Evolutionary conservation across 2,888 invertebrate genomes (phyloP), one percentile per base, ranked within the genome.

Genomic region (Ernsta delagoae): DNA sequence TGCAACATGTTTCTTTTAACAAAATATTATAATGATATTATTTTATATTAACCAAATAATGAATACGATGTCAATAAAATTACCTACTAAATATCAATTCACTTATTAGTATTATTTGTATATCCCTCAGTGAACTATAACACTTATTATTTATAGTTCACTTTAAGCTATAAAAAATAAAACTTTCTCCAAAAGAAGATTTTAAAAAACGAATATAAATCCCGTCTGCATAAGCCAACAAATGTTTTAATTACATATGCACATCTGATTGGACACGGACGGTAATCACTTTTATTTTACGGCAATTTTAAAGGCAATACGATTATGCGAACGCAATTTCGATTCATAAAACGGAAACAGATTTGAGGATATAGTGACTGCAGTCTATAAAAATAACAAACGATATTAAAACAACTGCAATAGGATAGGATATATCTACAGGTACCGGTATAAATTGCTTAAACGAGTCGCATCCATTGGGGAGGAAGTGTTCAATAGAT

Each of bases 291-390:
- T 69, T 69, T 69, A 63, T 69, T 63, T 63, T 63, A 68, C 62
- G 68, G 62, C 68, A 48, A 68, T 68, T 68, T 68, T 68, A 68
- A 68, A 68, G 62, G 62, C 68, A 68, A 68, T 68, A 68, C 68
- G 68, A 68, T 68, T 68, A 68, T 68, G 50, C 62, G 68, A 57
- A 62, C 50, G 68, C 68, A 57, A 68, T 68, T 68, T 62, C 68
- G 68, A 68, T 68, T 68, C 68, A 68, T 68, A 68, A 62, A 68
- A 68, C 68, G 68, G 68, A 68, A 68, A 68, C 68, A 68, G 62
- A 68, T 68, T 68, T 62, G 68, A 68, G 68, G 62, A 68, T 68
- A 57, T 57, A 62, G 45, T 50, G 67, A 57, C 57, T 68, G 61
- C 56, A 56, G 60, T 50, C 62, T 68, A 68, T 68, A 68, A 68